Evolutionary conservation across 1,140 invertebrate species (phyloP), one percentile per base, ranked within the genome.

Genomic region (Drosophila erecta): DNA sequence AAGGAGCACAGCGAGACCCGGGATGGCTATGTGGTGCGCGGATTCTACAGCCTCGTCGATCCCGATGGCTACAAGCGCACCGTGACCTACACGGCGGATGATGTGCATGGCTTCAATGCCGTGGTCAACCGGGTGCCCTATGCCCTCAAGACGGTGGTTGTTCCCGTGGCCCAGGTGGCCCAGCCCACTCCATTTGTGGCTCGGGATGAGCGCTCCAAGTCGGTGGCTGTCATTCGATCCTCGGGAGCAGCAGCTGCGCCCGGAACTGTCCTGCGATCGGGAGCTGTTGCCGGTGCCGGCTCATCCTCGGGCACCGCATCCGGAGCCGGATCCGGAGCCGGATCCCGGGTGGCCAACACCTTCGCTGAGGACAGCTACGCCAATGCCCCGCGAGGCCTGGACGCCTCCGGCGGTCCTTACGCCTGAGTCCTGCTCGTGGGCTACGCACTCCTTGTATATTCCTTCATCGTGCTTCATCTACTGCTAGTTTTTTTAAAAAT

Each of bases 21-120:
- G 0, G 83, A 87, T 37, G 83, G 83, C 0, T 79, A 87, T 64
- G 54, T 76, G 15, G 83, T 87, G 11, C 79, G 79, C 0, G 83
- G 83, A 8, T 79, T 65, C 14, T 87, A 87, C 38, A 87, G 83
- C 44, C 62, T 87, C 10, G 20, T 87, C 56, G 83, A 87, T 79
- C 83, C 83, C 20, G 83, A 87, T 83, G 83, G 83, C 50, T 94
- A 93, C n/a, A 90, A 93, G 37, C 77, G 94, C n/a, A 93, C 92
- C 8, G 94, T 94, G 1, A 93, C 94, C 46, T 95, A 94, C 78
- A 93, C 93, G 22, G 94, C 93, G 33, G 93, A 94, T 74, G 80
- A 93, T 57, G 72, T 93, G 10, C 92, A 93, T 70, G 94, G 94
- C 67, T 94, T 94, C 78, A 94, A 94, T 91, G 94, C 94, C 2